These are phyloP conservation scores for Tuta absoluta DNA, from an alignment of 2,888 invertebrate species.

Conservation along the genomic window DNA sequence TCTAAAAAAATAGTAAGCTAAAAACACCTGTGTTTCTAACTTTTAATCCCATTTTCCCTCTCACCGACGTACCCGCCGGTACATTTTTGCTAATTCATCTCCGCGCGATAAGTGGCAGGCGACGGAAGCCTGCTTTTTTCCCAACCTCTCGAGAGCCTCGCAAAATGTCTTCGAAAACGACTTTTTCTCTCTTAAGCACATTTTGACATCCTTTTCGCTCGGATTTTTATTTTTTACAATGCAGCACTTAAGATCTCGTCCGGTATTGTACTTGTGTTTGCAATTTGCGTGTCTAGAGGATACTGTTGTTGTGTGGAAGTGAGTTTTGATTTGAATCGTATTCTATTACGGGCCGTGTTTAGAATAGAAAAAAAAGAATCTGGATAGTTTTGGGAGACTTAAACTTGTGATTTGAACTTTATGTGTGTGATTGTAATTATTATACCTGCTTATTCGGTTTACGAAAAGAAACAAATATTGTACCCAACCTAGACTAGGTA, in stretches of 20 bases:
- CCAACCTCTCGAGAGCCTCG: conserved; percentile 70
- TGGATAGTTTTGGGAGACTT: background rate
- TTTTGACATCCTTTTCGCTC: conserved; percentile 64
- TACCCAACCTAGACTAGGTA: no score
- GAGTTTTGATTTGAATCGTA: conserved; percentile 4
- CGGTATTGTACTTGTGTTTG: conserved; percentile 35
- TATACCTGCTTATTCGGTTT: no score
- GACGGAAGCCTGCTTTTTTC: conserved; percentile 72
- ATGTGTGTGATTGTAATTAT: no score
- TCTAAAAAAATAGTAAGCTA: background rate
- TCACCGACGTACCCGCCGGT: background rate
- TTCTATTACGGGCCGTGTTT: background rate
- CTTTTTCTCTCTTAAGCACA: conserved; percentile 70
- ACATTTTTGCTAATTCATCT: conserved; percentile 58
- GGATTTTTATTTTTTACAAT: conserved; percentile 50
- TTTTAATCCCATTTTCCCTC: conserved; percentile 18
- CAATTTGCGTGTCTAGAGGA: conserved; percentile 31
- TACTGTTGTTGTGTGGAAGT: conserved; percentile 21
- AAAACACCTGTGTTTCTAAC: conserved; percentile 40
- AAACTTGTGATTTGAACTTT: no score
- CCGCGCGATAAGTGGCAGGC: conserved; percentile 63
- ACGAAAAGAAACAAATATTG: no score
- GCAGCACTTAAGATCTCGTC: conserved; percentile 53
- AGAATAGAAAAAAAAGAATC: background rate
- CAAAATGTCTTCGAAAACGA: conserved; percentile 74